Percentiles rank a stretch among this genome's conserved stretches.
These are phyloP conservation scores for Hemibagrus guttatus DNA, from an alignment of 2,797 vertebrate genomes.

Conservation along the genomic window DNA sequence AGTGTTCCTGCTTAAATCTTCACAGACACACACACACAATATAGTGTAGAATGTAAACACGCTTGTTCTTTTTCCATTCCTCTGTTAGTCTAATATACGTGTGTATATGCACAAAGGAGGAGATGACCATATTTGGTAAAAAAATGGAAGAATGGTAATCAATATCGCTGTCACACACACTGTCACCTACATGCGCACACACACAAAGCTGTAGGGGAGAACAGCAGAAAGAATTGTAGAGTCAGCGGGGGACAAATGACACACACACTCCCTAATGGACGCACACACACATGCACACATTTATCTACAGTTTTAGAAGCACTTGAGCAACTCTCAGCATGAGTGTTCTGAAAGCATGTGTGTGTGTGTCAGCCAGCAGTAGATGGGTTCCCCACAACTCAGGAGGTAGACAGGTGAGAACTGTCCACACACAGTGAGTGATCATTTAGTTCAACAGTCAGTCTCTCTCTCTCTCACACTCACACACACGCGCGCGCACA, in stretches of 20 bases:
- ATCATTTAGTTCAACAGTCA: neutral
- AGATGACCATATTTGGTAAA: slow-evolving; percentile 14
- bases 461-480: too few species aligned
- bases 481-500: neutral
- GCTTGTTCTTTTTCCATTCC: neutral
- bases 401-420: neutral
- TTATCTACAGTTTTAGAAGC: slow-evolving; percentile 15
- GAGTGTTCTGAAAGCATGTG: neutral
- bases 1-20: neutral
- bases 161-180: neutral
- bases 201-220: neutral
- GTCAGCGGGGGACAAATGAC: neutral
- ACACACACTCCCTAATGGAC: slow-evolving; percentile 1
- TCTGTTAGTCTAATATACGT: neutral
- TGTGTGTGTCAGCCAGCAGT: neutral
- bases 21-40: neutral
- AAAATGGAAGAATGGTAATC: slow-evolving; percentile 9
- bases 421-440: neutral
- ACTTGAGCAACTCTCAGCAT: slow-evolving; percentile 16
- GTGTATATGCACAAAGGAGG: neutral
- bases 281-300: neutral
- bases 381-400: neutral
- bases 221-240: slow-evolving; percentile 22
- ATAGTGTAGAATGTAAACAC: slow-evolving; percentile 5
- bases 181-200: neutral